These are phyloP conservation scores for Hemicentrotus pulcherrimus DNA, from an alignment of 35 echinoderm and acorn worm genomes.

Conservation along the genomic window DNA sequence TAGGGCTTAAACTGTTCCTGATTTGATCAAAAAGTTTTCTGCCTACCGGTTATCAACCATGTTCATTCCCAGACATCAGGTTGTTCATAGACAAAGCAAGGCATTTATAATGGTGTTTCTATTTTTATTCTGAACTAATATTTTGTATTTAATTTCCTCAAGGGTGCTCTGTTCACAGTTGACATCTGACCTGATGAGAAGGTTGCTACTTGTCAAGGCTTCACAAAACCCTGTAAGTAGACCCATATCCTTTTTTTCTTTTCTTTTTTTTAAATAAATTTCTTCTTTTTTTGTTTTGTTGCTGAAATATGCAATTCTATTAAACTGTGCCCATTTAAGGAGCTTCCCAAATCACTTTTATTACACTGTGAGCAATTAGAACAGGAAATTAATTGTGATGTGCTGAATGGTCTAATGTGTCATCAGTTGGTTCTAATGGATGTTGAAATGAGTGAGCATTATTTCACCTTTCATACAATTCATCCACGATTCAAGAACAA, in stretches of 20 bases:
- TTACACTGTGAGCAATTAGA: not conserved
- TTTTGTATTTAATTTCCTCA: not conserved
- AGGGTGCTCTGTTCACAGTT: constrained; percentile 80
- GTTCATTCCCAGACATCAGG: not conserved
- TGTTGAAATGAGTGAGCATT: not conserved
- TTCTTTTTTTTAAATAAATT: not conserved
- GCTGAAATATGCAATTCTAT: too few relatives aligned
- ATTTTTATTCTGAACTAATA: not conserved
- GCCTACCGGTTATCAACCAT: too few relatives aligned
- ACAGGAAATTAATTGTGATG: not conserved
- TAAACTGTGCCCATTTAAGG: too few relatives aligned
- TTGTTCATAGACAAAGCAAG: not conserved
- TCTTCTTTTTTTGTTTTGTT: not conserved
- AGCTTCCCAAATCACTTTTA: too few relatives aligned
- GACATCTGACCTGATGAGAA: constrained; percentile 60
- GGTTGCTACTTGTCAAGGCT: constrained; percentile 60
- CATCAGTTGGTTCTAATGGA: not conserved
- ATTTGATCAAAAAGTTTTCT: not conserved
- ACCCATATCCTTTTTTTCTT: not conserved
- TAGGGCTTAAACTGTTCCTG: not conserved
- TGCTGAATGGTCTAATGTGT: not conserved
- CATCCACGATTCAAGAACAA: not conserved
- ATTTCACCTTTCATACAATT: not conserved
- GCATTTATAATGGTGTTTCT: not conserved
- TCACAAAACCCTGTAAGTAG: constrained; percentile 71